Evolutionary conservation across 2,888 invertebrate genomes (phyloP).

Genomic region (Polyploca ridens): DNA sequence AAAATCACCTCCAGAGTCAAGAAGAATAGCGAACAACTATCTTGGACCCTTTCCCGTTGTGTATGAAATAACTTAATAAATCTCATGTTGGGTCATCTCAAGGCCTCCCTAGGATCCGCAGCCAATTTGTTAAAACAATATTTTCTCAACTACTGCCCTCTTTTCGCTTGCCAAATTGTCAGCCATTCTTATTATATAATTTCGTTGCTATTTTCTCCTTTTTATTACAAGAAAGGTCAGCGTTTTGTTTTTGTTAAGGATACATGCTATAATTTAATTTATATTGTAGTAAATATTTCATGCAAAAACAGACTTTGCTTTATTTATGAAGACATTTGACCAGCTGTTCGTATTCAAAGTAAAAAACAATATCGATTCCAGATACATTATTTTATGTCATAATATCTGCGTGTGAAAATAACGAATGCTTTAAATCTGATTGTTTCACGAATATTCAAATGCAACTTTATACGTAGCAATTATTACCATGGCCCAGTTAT

Average conservation of each 20-base stretch:
- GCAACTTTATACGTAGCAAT: background rate
- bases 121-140: slow-evolving; percentile 13
- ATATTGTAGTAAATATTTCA: background rate
- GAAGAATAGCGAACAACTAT: background rate
- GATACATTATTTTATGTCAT: background rate
- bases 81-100: slow-evolving; percentile 4
- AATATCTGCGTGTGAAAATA: background rate
- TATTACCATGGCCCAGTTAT: background rate
- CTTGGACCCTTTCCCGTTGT: slow-evolving; percentile 2
- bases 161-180: slow-evolving; percentile 10
- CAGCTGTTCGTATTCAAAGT: background rate
- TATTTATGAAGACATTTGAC: background rate
- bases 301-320: background rate
- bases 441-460: background rate
- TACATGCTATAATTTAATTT: background rate
- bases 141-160: slow-evolving; percentile 9
- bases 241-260: background rate
- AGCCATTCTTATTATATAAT: slow-evolving; percentile 1
- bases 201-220: background rate
- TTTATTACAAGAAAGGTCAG: background rate
- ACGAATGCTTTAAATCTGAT: background rate
- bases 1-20: background rate
- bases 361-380: background rate
- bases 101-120: background rate
- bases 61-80: slow-evolving; percentile 6